phyloP scores from a whole-genome alignment of 2,113 vertebrate species.

The Aythya baeri region DNA sequence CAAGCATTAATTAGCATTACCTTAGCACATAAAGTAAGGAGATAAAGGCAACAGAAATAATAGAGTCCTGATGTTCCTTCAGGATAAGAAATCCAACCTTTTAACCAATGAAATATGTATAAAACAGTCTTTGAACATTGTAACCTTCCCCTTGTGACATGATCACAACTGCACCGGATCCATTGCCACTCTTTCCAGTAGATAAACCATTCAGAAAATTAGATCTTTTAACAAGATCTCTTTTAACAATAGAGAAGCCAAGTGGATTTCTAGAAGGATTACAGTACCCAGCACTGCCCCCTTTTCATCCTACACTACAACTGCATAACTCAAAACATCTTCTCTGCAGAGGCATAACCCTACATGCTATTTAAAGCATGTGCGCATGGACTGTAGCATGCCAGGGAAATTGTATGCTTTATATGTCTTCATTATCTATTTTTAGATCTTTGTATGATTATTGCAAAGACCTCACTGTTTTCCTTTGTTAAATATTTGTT shows the following conservation, averaged over 20 bases:
- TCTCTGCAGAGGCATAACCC: not conserved
- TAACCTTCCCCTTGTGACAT: not conserved
- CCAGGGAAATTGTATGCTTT: conserved; percentile 8
- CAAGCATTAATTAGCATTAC: conserved; percentile 64
- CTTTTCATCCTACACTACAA: not conserved
- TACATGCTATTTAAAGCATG: not conserved
- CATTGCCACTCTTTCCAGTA: conserved; percentile 37
- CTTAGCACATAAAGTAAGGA: conserved; percentile 47
- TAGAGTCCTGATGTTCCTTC: conserved; percentile 53
- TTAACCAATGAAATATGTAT: conserved; percentile 68
- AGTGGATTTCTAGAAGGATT: not conserved
- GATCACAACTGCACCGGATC: conserved; percentile 24
- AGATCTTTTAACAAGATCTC: not conserved
- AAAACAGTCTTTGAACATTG: conserved; percentile 52
- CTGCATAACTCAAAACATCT: not conserved
- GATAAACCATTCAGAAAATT: conserved; percentile 43
- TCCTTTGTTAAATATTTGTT: conserved; percentile 58
- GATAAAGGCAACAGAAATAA: conserved; percentile 51
- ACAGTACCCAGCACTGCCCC: not conserved
- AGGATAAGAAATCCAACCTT: conserved; percentile 69
- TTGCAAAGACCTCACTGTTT: conserved; percentile 47
- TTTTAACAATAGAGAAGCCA: not conserved
- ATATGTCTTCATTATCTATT: conserved; percentile 30
- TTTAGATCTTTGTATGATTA: conserved; percentile 50
- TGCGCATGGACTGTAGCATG: not conserved